Evolutionary conservation across 30 jellyfish, hydroid and myxozoan genomes (phyloP).

Genomic region (Cassiopea andromeda): DNA sequence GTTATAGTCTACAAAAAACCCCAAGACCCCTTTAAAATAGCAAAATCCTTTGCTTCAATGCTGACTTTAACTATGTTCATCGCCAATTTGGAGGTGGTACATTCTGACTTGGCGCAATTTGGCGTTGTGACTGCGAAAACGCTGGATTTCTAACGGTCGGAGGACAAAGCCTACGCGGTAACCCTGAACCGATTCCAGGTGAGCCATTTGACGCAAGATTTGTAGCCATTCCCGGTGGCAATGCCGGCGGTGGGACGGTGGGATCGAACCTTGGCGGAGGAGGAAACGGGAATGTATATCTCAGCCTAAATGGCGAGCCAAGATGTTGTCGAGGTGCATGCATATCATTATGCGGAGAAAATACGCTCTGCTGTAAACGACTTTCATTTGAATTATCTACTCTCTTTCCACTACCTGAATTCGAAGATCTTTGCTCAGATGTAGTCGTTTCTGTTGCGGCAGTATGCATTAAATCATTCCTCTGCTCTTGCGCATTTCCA

Average conservation of each 20-base stretch:
- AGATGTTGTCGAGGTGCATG: not conserved
- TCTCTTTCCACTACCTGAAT: not conserved
- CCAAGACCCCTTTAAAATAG: too few species aligned
- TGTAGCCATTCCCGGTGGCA: not conserved
- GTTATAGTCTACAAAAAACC: too few species aligned
- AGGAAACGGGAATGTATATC: conserved; percentile 1
- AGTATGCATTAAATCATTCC: not conserved
- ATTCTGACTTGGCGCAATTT: not conserved
- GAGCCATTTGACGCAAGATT: not conserved
- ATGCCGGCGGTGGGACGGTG: conserved; percentile 32
- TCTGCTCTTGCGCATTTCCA: not conserved
- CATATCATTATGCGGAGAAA: not conserved
- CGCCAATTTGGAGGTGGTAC: conserved; percentile 33
- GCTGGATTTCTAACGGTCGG: not conserved
- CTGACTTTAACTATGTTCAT: not conserved
- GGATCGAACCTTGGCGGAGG: conserved; percentile 19
- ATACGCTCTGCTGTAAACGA: not conserved
- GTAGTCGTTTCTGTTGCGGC: not conserved
- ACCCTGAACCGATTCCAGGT: not conserved
- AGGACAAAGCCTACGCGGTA: not conserved
- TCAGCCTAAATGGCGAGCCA: not conserved
- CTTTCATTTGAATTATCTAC: not conserved
- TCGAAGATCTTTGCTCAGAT: not conserved
- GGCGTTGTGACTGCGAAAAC: not conserved
- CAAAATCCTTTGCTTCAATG: too few species aligned